phyloP scores from a whole-genome alignment of 1,140 invertebrate genomes.

The Apis cerana region DNA sequence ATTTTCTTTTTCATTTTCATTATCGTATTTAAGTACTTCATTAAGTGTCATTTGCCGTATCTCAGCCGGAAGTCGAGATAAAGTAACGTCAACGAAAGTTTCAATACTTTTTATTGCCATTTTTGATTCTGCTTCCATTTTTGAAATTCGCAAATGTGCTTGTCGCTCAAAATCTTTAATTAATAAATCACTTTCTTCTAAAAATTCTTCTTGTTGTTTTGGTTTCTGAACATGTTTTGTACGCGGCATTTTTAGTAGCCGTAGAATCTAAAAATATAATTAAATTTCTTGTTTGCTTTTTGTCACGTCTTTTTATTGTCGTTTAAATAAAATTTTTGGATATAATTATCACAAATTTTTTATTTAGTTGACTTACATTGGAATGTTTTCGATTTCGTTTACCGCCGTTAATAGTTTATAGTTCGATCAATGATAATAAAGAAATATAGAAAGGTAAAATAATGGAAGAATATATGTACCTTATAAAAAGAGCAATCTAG shows the following conservation, averaged over 20 bases:
- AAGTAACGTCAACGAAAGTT: constrained; percentile 53
- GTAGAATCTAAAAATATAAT: not conserved
- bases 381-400: constrained; percentile 35
- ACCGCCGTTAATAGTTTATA: constrained; percentile 29
- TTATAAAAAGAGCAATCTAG: not conserved
- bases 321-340: not conserved
- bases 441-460: not conserved
- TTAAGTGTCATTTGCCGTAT: constrained; percentile 66
- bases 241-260: constrained; percentile 65
- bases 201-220: constrained; percentile 16
- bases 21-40: constrained; percentile 55
- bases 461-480: no score
- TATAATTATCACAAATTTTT: not conserved
- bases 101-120: constrained; percentile 53
- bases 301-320: not conserved
- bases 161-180: constrained; percentile 71
- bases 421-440: not conserved
- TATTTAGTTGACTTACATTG: not conserved
- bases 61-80: constrained; percentile 64
- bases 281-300: not conserved
- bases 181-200: constrained; percentile 60
- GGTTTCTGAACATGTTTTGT: constrained; percentile 66
- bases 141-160: constrained; percentile 52
- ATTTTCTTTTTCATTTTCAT: constrained; percentile 62
- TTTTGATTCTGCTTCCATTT: constrained; percentile 64